Conservation (phyloP, 2,888 invertebrate genomes). For the Eupithecia tripunctaria region DNA sequence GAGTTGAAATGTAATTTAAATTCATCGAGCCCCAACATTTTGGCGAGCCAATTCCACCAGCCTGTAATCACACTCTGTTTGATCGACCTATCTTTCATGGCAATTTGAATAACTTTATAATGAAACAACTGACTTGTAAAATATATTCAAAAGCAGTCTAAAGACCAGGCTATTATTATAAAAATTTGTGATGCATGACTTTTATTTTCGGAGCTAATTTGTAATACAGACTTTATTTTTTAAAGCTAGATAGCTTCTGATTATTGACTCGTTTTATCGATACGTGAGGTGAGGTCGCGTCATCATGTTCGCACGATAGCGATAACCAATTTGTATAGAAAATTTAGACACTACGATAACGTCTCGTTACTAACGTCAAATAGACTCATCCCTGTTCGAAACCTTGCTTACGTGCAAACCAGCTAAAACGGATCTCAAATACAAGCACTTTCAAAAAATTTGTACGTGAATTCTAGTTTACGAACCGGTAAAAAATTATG, state of each 20-base stretch:
- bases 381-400: too few relatives aligned
- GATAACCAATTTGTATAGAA: too few relatives aligned
- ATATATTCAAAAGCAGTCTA: constrained; percentile 4
- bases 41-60: constrained; percentile 12
- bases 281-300: too few relatives aligned
- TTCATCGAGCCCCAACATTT: constrained; percentile 10
- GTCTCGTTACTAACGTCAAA: too few relatives aligned
- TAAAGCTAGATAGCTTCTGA: neutral
- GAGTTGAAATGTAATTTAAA: constrained; percentile 7
- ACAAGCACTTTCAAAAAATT: too few relatives aligned
- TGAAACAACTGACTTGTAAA: constrained; percentile 9
- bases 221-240: neutral
- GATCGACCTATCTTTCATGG: constrained; percentile 7
- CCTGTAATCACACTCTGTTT: constrained; percentile 14
- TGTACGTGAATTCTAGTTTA: too few relatives aligned
- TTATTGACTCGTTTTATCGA: too few relatives aligned
- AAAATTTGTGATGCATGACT: neutral
- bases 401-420: neutral
- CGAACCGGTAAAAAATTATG: too few relatives aligned
- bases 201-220: neutral
- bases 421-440: too few relatives aligned
- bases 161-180: neutral
- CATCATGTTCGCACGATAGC: too few relatives aligned
- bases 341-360: too few relatives aligned
- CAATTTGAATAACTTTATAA: constrained; percentile 12